phyloP scores from a whole-genome alignment of 92 coral and sea anemone genomes.

The Diadumene lineata region DNA sequence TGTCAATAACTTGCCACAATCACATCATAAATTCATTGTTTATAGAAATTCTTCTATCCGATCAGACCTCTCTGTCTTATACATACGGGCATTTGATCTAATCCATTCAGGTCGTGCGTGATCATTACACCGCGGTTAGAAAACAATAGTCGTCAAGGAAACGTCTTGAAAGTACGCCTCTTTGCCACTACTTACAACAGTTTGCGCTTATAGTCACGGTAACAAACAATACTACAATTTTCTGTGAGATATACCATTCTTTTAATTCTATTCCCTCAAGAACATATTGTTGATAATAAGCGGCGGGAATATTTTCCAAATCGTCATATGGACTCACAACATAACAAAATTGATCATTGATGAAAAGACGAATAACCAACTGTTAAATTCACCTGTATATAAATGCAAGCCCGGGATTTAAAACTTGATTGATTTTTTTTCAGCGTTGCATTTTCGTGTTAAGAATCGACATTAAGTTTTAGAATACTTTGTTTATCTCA shows the following conservation, averaged over 20 bases:
- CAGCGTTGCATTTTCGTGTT: neutral
- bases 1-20: conserved; percentile 75
- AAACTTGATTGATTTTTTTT: conserved; percentile 3
- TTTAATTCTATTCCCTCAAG: too few species aligned
- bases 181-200: conserved; percentile 4
- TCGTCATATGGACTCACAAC: neutral
- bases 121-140: conserved; percentile 10
- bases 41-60: conserved; percentile 49
- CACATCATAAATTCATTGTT: conserved; percentile 76
- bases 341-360: neutral
- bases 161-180: conserved; percentile 25
- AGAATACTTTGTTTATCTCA: conserved; percentile 2
- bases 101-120: conserved; percentile 27
- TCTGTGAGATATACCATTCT: neutral
- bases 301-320: neutral
- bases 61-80: conserved; percentile 46
- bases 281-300: neutral
- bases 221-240: neutral
- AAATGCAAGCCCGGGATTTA: neutral
- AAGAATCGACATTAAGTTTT: neutral
- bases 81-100: conserved; percentile 42
- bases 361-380: conserved; percentile 2
- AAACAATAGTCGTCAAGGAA: conserved; percentile 20
- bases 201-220: conserved; percentile 22
- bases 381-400: neutral